Conservation (phyloP, 2,888 invertebrate genomes). For the Tetragonula carbonaria region DNA sequence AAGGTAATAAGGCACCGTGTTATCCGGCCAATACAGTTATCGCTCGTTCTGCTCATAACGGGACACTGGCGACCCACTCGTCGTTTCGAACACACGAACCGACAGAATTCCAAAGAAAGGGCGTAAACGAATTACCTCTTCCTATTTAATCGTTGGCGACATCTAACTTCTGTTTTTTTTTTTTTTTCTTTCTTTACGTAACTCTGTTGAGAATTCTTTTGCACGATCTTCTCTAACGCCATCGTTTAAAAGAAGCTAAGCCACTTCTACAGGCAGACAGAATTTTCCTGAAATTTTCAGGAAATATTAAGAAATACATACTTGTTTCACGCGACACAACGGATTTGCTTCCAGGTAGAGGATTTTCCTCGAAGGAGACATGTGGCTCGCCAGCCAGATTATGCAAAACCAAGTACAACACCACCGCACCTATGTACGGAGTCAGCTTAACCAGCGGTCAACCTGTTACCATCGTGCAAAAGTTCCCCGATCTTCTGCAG, state of each 20-base stretch:
- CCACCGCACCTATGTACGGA: conserved; percentile 97
- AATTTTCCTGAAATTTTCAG: background rate
- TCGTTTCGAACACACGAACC: conserved; percentile 71
- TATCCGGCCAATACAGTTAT: conserved; percentile 83
- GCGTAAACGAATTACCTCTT: conserved; percentile 35
- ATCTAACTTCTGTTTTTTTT: background rate
- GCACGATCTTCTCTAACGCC: background rate
- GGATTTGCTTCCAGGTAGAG: conserved; percentile 78
- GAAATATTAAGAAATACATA: conserved; percentile 1
- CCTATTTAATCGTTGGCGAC: background rate
- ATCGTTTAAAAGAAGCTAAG: background rate
- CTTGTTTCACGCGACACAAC: background rate
- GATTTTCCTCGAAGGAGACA: conserved; percentile 84
- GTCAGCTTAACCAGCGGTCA: conserved; percentile 96
- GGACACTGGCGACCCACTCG: conserved; percentile 78
- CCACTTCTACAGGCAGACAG: background rate
- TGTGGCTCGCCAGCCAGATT: conserved; percentile 90
- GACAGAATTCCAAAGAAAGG: conserved; percentile 65
- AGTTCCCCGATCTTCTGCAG: conserved; percentile 95
- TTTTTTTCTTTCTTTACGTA: too few species aligned
- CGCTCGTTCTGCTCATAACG: conserved; percentile 79
- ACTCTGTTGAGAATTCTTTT: background rate
- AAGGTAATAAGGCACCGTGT: conserved; percentile 75
- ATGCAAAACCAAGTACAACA: conserved; percentile 95
- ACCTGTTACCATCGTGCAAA: conserved; percentile 96